These are phyloP conservation scores for Meriones unguiculatus DNA, from an alignment of 2,113 vertebrate genomes.

Conservation along the genomic window DNA sequence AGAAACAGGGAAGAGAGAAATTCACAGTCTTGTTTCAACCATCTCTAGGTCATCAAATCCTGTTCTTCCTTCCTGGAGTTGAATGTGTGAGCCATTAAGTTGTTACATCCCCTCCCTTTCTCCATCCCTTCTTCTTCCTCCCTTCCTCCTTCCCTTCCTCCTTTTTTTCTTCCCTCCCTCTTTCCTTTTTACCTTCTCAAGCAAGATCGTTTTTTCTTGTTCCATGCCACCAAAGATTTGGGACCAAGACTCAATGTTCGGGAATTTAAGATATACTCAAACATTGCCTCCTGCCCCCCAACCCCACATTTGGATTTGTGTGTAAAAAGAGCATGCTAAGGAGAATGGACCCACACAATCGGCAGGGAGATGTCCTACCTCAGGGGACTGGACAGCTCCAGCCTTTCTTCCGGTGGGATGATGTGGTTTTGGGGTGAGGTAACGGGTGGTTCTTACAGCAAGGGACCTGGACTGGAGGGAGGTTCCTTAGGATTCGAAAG, in stretches of 20 bases:
- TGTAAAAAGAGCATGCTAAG: background rate
- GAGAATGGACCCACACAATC: background rate
- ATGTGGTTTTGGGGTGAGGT: background rate
- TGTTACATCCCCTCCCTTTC: background rate
- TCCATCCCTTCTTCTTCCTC: background rate
- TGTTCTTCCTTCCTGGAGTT: background rate
- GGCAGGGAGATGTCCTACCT: too few relatives aligned
- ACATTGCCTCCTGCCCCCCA: background rate
- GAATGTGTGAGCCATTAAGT: background rate
- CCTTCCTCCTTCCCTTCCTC: background rate
- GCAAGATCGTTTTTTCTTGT: background rate
- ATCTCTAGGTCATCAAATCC: background rate
- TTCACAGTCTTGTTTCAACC: background rate
- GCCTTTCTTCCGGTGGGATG: background rate
- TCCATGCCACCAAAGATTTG: background rate
- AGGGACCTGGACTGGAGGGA: background rate
- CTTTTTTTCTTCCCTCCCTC: background rate
- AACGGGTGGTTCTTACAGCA: background rate
- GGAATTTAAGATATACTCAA: background rate
- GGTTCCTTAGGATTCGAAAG: background rate
- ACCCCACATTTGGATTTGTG: background rate
- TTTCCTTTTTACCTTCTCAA: background rate
- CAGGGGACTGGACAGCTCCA: background rate
- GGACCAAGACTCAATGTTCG: background rate
- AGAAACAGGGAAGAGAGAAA: background rate